These are phyloP conservation scores for Urocitellus parryii DNA, from an alignment of 2,113 vertebrate species.

Conservation along the genomic window DNA sequence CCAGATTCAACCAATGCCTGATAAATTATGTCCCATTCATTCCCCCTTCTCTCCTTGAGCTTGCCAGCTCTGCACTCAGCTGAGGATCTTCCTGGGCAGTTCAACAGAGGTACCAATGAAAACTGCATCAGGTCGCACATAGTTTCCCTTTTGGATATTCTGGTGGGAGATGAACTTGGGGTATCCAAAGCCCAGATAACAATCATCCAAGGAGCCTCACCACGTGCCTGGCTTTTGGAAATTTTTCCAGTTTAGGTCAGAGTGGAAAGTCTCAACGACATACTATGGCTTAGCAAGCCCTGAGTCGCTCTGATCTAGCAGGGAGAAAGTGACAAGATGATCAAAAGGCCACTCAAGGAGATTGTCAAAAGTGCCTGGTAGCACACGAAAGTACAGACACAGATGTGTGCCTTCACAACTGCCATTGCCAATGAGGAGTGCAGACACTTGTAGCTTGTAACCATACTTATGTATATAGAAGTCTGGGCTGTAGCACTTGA, in stretches of 20 bases:
- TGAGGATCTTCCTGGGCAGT: slow-evolving; percentile 97
- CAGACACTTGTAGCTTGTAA: slow-evolving; percentile 98
- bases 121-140: slow-evolving; percentile 96
- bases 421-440: slow-evolving; percentile 97
- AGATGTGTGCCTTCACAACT: slow-evolving; percentile 98
- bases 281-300: slow-evolving; percentile 98
- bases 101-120: slow-evolving; percentile 98
- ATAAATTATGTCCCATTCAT: slow-evolving; percentile 11
- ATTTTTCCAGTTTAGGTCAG: slow-evolving; percentile 99
- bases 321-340: slow-evolving; percentile 98
- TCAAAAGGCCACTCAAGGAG: slow-evolving; percentile 99
- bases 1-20: slow-evolving; percentile 33
- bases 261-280: slow-evolving; percentile 99
- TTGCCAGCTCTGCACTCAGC: slow-evolving; percentile 84
- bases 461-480: slow-evolving; percentile 99
- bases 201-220: slow-evolving; percentile 96
- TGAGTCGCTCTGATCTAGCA: slow-evolving; percentile 99
- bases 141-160: slow-evolving; percentile 99
- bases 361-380: slow-evolving; percentile 98
- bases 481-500: slow-evolving; percentile 97
- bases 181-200: slow-evolving; percentile 97
- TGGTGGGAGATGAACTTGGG: slow-evolving; percentile 99
- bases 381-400: slow-evolving; percentile 97
- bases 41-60: neutral
- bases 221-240: slow-evolving; percentile 96